phyloP scores from a whole-genome alignment of 2,797 vertebrate species.

The Odontamblyopus lacepedii region DNA sequence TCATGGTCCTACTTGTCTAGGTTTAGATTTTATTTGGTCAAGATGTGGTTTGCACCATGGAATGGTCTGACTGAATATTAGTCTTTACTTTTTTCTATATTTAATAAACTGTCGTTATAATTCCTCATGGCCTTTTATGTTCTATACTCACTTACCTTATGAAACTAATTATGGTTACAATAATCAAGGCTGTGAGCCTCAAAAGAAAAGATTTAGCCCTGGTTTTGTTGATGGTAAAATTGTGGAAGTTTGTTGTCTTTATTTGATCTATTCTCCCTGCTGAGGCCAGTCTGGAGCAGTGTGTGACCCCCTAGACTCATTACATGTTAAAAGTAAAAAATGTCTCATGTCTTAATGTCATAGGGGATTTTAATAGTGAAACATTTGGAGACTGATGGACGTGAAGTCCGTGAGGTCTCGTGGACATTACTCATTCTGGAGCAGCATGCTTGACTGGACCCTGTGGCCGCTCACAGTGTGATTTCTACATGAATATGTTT shows the following conservation, averaged over 20 bases:
- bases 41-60: not conserved
- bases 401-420: not conserved
- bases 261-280: not conserved
- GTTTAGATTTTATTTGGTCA: not conserved
- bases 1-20: not conserved
- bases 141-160: not conserved
- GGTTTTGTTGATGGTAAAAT: not conserved
- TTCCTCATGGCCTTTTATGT: not conserved
- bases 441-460: slow-evolving; percentile 15
- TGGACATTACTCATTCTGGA: slow-evolving; percentile 32
- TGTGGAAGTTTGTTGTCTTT: not conserved
- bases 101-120: not conserved
- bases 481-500: slow-evolving; percentile 37
- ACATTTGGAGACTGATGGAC: slow-evolving; percentile 43
- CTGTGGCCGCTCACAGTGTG: slow-evolving; percentile 24
- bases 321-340: too few relatives aligned
- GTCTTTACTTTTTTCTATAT: not conserved
- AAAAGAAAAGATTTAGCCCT: not conserved
- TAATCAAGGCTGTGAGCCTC: not conserved
- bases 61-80: not conserved
- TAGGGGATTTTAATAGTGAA: not conserved
- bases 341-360: not conserved
- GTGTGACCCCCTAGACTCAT: too few relatives aligned
- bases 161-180: not conserved
- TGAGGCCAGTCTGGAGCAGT: not conserved